phyloP scores from a whole-genome alignment of 2,113 vertebrate species.

The Drymodes brunneopygia region DNA sequence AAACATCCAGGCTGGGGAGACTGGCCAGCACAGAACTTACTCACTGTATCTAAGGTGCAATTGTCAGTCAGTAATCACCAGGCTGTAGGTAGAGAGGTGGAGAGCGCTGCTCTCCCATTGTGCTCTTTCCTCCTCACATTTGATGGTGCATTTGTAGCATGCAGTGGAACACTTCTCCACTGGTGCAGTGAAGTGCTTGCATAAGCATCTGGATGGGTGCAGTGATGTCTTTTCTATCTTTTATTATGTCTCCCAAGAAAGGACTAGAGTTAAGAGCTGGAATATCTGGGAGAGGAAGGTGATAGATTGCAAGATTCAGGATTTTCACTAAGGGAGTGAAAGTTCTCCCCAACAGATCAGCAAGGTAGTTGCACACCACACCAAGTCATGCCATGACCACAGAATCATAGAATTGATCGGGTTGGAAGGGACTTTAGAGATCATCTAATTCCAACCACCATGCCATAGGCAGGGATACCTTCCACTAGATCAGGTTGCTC shows the following conservation, averaged over 20 bases:
- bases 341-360: background rate
- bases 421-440: background rate
- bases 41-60: background rate
- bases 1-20: background rate
- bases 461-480: background rate
- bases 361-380: background rate
- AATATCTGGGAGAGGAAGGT: background rate
- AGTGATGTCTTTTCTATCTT: background rate
- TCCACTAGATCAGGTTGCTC: background rate
- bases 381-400: background rate
- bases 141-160: background rate
- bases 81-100: background rate
- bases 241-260: background rate
- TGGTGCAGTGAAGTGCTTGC: background rate
- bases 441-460: background rate
- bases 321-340: background rate
- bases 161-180: background rate
- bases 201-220: rapidly evolving
- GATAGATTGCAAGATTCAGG: background rate
- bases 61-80: background rate
- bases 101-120: background rate
- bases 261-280: background rate
- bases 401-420: background rate
- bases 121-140: background rate
- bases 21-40: background rate